phyloP scores from a whole-genome alignment of 1,140 invertebrate genomes.

The Trypoxylus dichotomus region DNA sequence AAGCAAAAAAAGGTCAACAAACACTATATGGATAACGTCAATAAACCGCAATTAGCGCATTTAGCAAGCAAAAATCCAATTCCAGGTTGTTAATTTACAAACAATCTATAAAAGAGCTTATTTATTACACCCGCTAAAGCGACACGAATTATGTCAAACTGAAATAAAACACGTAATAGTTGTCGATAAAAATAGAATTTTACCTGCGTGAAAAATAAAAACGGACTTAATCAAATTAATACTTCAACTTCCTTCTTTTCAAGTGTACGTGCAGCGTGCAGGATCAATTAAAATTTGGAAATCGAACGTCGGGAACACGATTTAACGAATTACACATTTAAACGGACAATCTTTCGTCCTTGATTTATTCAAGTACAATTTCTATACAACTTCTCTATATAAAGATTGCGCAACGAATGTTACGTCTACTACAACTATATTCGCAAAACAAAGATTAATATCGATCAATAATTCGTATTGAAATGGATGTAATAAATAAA shows the following conservation, averaged over 20 bases:
- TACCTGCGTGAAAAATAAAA: no score
- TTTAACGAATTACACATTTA: background rate
- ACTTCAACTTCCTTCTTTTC: background rate
- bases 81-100: background rate
- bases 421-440: background rate
- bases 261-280: no score
- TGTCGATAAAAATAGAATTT: no score
- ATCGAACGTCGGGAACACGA: no score
- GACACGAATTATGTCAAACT: background rate
- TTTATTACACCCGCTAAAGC: no score
- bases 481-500: no score
- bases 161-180: background rate
- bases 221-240: no score
- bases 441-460: background rate
- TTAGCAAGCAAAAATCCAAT: background rate
- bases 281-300: no score
- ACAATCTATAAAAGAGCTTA: background rate
- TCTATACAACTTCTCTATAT: background rate
- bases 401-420: background rate
- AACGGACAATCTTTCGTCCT: background rate
- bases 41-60: background rate
- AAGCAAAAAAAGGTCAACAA: background rate
- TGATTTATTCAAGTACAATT: background rate
- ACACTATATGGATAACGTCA: background rate
- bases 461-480: no score